Conservation (phyloP, 2,888 invertebrate genomes). For the Tetragonisca angustula region DNA sequence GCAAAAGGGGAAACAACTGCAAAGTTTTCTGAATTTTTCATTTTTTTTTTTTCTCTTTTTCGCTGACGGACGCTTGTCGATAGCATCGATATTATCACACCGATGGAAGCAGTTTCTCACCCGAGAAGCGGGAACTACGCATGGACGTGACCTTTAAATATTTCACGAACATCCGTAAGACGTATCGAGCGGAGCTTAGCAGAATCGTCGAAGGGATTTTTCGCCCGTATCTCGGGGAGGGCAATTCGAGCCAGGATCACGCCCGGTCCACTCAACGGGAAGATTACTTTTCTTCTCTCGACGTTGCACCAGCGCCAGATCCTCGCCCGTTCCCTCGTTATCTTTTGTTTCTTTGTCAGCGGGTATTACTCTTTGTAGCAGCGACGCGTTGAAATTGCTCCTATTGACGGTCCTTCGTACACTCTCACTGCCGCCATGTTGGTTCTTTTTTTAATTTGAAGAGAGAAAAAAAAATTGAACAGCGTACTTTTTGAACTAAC, state of each 20-base stretch:
- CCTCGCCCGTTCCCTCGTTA: conserved; percentile 1
- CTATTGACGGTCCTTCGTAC: conserved; percentile 8
- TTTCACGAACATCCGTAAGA: conserved; percentile 1
- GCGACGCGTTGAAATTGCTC: conserved; percentile 31
- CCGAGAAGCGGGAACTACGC: not conserved
- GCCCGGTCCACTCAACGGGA: not conserved
- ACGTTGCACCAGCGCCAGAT: conserved; percentile 7
- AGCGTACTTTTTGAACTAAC: too few relatives aligned
- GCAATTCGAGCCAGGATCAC: not conserved
- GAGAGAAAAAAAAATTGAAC: not conserved
- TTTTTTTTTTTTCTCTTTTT: not conserved
- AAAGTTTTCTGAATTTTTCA: not conserved
- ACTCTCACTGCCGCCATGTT: not conserved
- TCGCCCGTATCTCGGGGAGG: not conserved
- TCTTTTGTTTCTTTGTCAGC: conserved; percentile 37
- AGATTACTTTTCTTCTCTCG: conserved; percentile 31
- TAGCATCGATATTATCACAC: not conserved
- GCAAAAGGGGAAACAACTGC: not conserved
- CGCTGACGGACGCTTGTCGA: not conserved
- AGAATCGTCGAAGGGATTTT: conserved; percentile 10
- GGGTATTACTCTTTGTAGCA: conserved; percentile 17
- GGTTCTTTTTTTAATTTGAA: too few relatives aligned
- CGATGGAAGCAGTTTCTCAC: not conserved
- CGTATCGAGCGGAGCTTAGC: not conserved
- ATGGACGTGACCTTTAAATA: conserved; percentile 8